Percentiles rank a stretch among this genome's conserved stretches.
Conservation (phyloP, 92 coral and sea anemone species). For the Paramuricea clavata region DNA sequence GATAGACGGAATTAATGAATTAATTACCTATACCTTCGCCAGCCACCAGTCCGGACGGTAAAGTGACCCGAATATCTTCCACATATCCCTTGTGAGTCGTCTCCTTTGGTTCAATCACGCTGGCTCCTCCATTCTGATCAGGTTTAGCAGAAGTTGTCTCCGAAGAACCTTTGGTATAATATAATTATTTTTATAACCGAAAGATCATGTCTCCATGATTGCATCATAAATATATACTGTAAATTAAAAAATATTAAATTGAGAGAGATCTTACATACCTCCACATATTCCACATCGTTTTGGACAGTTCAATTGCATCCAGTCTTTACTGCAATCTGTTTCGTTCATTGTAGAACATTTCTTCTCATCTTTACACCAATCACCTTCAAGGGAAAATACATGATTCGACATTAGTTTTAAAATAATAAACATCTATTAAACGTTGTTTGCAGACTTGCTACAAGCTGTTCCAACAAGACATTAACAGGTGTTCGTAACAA, state of each 20-base stretch:
- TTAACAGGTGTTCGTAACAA: too few relatives aligned
- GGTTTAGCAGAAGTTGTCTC: not conserved
- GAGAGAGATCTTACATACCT: not conserved
- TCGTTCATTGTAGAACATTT: slow-evolving; percentile 10
- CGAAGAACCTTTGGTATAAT: not conserved
- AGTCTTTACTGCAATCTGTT: slow-evolving; percentile 13
- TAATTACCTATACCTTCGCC: not conserved
- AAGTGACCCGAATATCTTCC: slow-evolving; percentile 41
- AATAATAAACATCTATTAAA: too few relatives aligned
- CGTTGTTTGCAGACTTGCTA: too few relatives aligned
- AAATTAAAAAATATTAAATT: not conserved
- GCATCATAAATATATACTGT: too few relatives aligned
- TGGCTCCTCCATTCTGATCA: not conserved
- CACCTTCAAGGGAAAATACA: not conserved
- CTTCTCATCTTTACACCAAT: slow-evolving; percentile 27
- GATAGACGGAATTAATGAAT: not conserved
- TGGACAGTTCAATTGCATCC: slow-evolving; percentile 38
- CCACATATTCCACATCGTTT: slow-evolving; percentile 33
- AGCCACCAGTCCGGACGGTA: not conserved
- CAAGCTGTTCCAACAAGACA: too few relatives aligned
- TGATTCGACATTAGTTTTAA: not conserved
- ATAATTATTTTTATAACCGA: not conserved
- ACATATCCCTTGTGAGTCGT: slow-evolving; percentile 2
- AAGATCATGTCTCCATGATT: not conserved
- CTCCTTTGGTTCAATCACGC: not conserved